Percentiles rank a stretch among this genome's conserved stretches.
phyloP scores from a whole-genome alignment of 2,113 vertebrate genomes.

The Ancistrus triradiatus region DNA sequence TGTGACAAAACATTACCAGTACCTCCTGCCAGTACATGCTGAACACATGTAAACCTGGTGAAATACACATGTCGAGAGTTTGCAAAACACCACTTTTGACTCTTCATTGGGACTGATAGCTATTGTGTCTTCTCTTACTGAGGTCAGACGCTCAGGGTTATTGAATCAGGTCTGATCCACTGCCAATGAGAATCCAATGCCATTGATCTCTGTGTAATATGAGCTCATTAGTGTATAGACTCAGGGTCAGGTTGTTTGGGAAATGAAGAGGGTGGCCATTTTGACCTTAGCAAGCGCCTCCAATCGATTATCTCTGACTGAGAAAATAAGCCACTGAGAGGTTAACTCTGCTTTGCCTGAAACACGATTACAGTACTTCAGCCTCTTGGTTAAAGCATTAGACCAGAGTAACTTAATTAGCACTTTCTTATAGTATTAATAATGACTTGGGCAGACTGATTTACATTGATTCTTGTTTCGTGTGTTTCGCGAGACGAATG shows the following conservation, averaged over 20 bases:
- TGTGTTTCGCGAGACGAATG: conserved; percentile 46
- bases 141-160: conserved; percentile 49
- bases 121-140: conserved; percentile 42
- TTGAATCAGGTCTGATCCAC: conserved; percentile 47
- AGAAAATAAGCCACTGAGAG: conserved; percentile 77
- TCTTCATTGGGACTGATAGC: conserved; percentile 38
- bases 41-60: conserved; percentile 27
- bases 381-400: conserved; percentile 64
- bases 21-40: neutral
- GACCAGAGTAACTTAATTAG: conserved; percentile 64
- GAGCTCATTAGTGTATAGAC: conserved; percentile 82
- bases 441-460: conserved; percentile 54
- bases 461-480: conserved; percentile 59
- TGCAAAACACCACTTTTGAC: conserved; percentile 43
- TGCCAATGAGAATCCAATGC: conserved; percentile 49
- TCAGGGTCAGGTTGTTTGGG: conserved; percentile 76
- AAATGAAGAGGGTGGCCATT: conserved; percentile 77
- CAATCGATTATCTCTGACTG: conserved; percentile 79
- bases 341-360: conserved; percentile 75
- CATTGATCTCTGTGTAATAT: conserved; percentile 80
- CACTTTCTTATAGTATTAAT: conserved; percentile 53
- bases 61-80: conserved; percentile 37
- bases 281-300: conserved; percentile 78
- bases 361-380: conserved; percentile 70
- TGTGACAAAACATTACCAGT: neutral